These are phyloP conservation scores for Aphyosemion australe DNA, from an alignment of 2,113 vertebrate species.

Conservation along the genomic window DNA sequence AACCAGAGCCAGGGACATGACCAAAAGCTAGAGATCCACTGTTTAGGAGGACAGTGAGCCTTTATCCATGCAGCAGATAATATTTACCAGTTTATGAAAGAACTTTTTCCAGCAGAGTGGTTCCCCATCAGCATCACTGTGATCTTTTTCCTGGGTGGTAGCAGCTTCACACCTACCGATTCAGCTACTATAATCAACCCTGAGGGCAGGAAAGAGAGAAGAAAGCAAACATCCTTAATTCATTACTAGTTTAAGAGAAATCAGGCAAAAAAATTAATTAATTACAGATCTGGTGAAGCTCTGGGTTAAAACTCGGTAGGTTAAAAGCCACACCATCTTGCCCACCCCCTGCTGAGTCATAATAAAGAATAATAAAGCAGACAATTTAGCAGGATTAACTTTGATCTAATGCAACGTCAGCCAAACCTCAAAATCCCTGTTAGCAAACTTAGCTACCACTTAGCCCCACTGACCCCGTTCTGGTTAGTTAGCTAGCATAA, in stretches of 20 bases:
- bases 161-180: conserved; percentile 79
- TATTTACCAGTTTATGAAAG: conserved; percentile 85
- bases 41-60: too few relatives aligned
- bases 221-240: not conserved
- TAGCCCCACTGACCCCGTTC: not conserved
- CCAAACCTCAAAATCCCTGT: not conserved
- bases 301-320: too few relatives aligned
- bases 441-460: conserved; percentile 35
- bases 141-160: conserved; percentile 85
- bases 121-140: conserved; percentile 86
- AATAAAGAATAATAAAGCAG: too few relatives aligned
- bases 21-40: not conserved
- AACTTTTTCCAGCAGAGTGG: conserved; percentile 87
- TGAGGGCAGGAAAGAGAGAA: conserved; percentile 20
- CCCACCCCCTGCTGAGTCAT: too few relatives aligned
- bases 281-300: not conserved
- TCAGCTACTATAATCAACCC: conserved; percentile 80
- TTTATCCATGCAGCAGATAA: not conserved
- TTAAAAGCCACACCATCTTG: too few relatives aligned
- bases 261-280: too few relatives aligned
- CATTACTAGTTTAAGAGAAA: too few relatives aligned
- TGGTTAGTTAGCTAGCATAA: conserved; percentile 3
- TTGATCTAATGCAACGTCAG: not conserved
- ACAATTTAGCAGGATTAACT: too few relatives aligned
- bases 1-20: not conserved